Evolutionary conservation across 2,113 vertebrate genomes (phyloP), one percentile per base, ranked within the genome.

Genomic region (Clarias magur): DNA sequence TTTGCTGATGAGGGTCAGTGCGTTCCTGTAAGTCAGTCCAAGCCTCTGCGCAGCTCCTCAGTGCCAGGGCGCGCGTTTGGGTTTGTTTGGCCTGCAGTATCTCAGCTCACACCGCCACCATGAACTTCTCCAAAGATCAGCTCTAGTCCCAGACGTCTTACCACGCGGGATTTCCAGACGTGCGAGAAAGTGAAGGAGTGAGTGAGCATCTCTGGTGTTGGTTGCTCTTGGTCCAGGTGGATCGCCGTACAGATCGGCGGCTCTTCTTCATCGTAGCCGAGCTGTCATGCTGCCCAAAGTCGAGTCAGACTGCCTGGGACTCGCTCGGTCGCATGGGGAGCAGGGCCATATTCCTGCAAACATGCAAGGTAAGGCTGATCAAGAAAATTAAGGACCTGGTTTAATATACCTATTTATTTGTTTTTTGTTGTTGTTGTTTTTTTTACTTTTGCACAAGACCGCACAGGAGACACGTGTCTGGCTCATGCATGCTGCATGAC

Each of bases 251-350:
- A 91, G 94, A 93, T 95, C 92, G 94, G 92, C 94, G 94, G 91
- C 89, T 93, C 92, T 91, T 92, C 89, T 90, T 94, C 94, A 92
- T 93, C 92, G 95, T 92, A 93, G 96, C 94, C 89, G 95, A 94
- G 97, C 96, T 95, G 98, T 95, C 97, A 99, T 99, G 98, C 97
- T 99, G 93, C 98, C 98, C 92, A 99, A 99, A 97, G 96, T 96
- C 96, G 97, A 99, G 94, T 96, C 97, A 91, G 98, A 99, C 95
- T 96, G 97, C 89, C 93, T 97, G 91, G 97, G 97, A 96, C 96
- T 98, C 93, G 93, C 96, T 93, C 96, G 97, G 92, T 96, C 97
- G 96, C 97, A 98, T 97, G 98, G 97, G 92, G 98, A 97, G 94
- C 97, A 97, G 91, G 96, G 97, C 89, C 98, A 96, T 94, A 97